A percentile compares a stretch with the other conserved stretches of the same genome.
Conservation (phyloP, 2,888 invertebrate species). For the Blastobasis lacticolella region DNA sequence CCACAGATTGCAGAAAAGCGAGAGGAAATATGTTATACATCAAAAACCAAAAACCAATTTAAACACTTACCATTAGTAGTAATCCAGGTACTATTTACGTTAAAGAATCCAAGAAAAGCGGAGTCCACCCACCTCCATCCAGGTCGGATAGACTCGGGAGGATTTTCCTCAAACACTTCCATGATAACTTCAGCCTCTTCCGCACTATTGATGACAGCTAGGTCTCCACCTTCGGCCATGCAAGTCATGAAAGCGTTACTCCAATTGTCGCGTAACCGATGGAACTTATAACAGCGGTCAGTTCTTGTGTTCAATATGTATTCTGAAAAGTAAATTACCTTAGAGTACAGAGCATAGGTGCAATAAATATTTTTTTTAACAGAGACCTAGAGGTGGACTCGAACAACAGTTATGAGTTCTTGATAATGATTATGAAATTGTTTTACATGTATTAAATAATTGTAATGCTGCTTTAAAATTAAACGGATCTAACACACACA, state of each 20-base stretch:
- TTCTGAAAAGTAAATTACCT: neutral
- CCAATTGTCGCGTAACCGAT: conserved; percentile 13
- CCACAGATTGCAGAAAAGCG: too few relatives aligned
- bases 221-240: conserved; percentile 14
- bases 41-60: too few relatives aligned
- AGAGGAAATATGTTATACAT: too few relatives aligned
- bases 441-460: too few relatives aligned
- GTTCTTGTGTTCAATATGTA: neutral
- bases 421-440: too few relatives aligned
- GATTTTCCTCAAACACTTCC: conserved; percentile 7
- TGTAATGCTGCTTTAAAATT: too few relatives aligned
- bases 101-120: conserved; percentile 9
- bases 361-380: too few relatives aligned
- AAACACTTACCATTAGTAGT: conserved; percentile 11
- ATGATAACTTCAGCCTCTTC: conserved; percentile 10
- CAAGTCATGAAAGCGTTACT: conserved; percentile 13
- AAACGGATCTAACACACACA: too few relatives aligned
- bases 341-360: too few relatives aligned
- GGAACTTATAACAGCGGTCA: conserved; percentile 22
- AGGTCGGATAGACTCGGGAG: conserved; percentile 3
- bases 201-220: conserved; percentile 17
- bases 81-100: conserved; percentile 7
- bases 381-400: too few relatives aligned
- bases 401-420: too few relatives aligned
- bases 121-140: conserved; percentile 3